These are phyloP conservation scores for Percina caprodes DNA, from an alignment of 2,113 vertebrate species.

Conservation along the genomic window DNA sequence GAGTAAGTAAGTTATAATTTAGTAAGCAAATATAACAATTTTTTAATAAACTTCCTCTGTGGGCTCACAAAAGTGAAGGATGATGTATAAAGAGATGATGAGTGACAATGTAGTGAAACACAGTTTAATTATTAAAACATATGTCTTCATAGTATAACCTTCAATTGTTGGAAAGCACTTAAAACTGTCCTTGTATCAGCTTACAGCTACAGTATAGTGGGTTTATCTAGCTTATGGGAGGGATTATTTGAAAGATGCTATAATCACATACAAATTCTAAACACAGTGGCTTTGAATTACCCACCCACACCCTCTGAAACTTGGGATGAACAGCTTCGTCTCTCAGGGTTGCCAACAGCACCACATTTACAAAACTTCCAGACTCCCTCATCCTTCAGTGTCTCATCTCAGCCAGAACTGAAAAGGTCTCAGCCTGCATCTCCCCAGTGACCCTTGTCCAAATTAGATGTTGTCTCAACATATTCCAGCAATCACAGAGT, in stretches of 20 bases:
- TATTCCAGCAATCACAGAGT: slow-evolving; percentile 60
- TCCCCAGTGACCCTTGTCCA: slow-evolving; percentile 48
- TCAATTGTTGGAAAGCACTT: not conserved
- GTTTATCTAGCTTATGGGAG: too few relatives aligned
- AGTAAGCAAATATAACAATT: not conserved
- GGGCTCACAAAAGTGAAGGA: not conserved
- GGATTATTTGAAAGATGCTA: not conserved
- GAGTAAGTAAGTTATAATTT: too few relatives aligned
- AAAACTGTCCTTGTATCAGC: too few relatives aligned
- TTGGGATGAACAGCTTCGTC: not conserved
- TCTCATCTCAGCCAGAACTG: slow-evolving; percentile 47
- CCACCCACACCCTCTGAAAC: not conserved
- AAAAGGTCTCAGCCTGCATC: slow-evolving; percentile 51
- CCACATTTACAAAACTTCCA: slow-evolving; percentile 20
- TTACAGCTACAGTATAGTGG: not conserved
- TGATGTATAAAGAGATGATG: not conserved
- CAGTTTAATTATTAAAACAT: not conserved
- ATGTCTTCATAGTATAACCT: not conserved
- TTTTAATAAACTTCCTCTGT: too few relatives aligned
- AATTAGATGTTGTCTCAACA: slow-evolving; percentile 63
- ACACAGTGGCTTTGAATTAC: not conserved
- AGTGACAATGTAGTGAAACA: not conserved
- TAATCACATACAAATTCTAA: not conserved
- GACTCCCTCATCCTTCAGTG: slow-evolving; percentile 38
- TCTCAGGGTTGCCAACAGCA: slow-evolving; percentile 4